phyloP scores from a whole-genome alignment of 2,113 vertebrate species.

The Lucifuga dentata region DNA sequence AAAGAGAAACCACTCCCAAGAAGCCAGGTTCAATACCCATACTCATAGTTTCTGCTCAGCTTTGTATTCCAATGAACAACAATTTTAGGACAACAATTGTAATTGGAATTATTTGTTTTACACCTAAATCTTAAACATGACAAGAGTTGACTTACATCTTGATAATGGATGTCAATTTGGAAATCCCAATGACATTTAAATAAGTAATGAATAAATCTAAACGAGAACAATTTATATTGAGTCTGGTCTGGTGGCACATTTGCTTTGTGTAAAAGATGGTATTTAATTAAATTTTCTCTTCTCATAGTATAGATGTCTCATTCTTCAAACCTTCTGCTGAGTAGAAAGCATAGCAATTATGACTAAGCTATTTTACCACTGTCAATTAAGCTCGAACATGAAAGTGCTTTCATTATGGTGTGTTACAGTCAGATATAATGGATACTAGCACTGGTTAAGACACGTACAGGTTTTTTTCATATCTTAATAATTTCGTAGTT shows the following conservation, averaged over 20 bases:
- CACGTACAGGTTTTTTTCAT: not conserved
- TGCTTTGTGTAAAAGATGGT: not conserved
- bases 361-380: conserved; percentile 1
- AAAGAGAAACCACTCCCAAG: no score
- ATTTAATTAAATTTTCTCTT: conserved; percentile 17
- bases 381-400: conserved; percentile 16
- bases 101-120: not conserved
- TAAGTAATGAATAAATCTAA: not conserved
- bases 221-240: not conserved
- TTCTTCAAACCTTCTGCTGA: conserved; percentile 26
- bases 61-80: no score
- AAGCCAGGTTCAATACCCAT: no score
- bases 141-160: not conserved
- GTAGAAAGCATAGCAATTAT: conserved; percentile 24
- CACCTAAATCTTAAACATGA: not conserved
- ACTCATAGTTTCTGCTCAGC: no score
- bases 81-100: no score
- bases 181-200: not conserved
- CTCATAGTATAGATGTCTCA: conserved; percentile 18
- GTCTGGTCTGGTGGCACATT: not conserved
- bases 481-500: no score
- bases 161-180: not conserved
- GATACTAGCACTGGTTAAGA: not conserved
- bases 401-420: conserved; percentile 13
- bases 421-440: conserved; percentile 1